Percentiles rank a stretch among this genome's conserved stretches.
Conservation (phyloP, 2,888 invertebrate genomes). For the Eupithecia vulgata region DNA sequence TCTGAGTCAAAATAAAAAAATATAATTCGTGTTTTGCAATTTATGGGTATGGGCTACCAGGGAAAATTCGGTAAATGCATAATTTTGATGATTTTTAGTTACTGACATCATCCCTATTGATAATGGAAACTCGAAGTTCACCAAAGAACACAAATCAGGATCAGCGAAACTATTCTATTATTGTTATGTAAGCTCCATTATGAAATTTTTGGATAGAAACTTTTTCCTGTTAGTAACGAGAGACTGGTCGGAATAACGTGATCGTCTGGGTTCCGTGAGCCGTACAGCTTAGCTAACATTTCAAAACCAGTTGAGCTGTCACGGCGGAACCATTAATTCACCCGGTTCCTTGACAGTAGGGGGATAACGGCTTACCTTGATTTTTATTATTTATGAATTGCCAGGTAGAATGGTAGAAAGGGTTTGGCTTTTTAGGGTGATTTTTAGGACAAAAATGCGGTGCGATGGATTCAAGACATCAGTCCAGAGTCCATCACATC, state of each 20-base stretch:
- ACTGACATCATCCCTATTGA: not conserved
- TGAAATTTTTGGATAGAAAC: constrained; percentile 1
- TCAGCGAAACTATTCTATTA: not conserved
- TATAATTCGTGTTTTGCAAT: too few species aligned
- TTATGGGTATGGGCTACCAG: too few species aligned
- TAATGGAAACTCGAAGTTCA: not conserved
- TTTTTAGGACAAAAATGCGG: not conserved
- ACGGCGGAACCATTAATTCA: constrained; percentile 43
- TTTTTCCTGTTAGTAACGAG: not conserved
- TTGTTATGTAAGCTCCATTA: constrained; percentile 3
- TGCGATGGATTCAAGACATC: not conserved
- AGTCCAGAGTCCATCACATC: too few species aligned
- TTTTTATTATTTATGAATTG: constrained; percentile 27
- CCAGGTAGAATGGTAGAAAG: not conserved
- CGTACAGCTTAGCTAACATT: constrained; percentile 39
- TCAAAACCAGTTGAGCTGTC: constrained; percentile 41
- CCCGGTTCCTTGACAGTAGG: constrained; percentile 37
- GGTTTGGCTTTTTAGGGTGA: not conserved
- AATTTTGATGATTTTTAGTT: too few species aligned
- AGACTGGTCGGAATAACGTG: not conserved
- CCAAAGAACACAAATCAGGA: not conserved
- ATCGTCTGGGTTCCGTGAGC: constrained; percentile 20
- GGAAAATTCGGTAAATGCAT: too few species aligned
- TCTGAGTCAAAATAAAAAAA: too few species aligned
- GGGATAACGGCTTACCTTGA: constrained; percentile 32